Conservation (phyloP, 2,797 vertebrate species). For the Bufotes viridis region DNA sequence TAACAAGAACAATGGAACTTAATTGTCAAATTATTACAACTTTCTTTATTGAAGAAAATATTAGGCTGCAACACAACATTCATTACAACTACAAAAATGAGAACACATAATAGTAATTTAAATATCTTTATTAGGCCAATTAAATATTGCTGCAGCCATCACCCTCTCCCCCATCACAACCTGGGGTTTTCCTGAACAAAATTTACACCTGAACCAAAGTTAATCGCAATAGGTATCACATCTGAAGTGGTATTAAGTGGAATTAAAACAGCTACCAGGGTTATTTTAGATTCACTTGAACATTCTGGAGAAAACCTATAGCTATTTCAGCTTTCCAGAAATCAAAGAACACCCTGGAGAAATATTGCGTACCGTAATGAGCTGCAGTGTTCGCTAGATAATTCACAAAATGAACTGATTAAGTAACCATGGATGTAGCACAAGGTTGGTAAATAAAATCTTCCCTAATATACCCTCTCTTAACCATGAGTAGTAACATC, state of each 20-base stretch:
- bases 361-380: constrained; percentile 10
- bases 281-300: constrained; percentile 1
- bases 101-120: not conserved
- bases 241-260: not conserved
- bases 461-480: not conserved
- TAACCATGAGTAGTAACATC: constrained; percentile 49
- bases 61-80: not conserved
- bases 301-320: not conserved
- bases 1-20: constrained; percentile 8
- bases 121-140: not conserved
- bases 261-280: not conserved
- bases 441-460: constrained; percentile 3
- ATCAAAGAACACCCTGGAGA: constrained; percentile 19
- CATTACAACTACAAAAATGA: not conserved
- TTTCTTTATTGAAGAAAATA: not conserved
- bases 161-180: no score
- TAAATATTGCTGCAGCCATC: not conserved
- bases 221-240: not conserved
- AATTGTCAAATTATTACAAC: not conserved
- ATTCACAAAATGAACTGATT: constrained; percentile 38
- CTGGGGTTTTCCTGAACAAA: no score
- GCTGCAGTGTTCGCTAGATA: constrained; percentile 17
- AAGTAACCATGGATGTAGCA: constrained; percentile 25
- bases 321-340: constrained; percentile 3
- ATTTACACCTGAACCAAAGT: not conserved